These are phyloP conservation scores for Psettodes erumei DNA, from an alignment of 2,113 vertebrate genomes.

Conservation along the genomic window DNA sequence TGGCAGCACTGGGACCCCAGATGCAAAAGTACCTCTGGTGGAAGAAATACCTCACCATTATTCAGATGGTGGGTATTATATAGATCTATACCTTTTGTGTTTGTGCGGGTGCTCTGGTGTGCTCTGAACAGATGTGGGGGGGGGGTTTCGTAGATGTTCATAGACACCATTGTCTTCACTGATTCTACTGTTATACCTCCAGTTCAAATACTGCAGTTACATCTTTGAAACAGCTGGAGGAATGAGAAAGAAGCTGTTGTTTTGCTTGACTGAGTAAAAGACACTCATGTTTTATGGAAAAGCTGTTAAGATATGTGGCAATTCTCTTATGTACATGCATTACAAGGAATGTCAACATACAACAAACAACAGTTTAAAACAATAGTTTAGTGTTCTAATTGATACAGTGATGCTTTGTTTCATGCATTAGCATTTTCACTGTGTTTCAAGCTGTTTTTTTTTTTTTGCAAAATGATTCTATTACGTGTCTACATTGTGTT, in stretches of 20 bases:
- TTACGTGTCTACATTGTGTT: not conserved
- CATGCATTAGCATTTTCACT: too few relatives aligned
- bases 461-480: not conserved
- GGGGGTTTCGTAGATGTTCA: too few relatives aligned
- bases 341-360: not conserved
- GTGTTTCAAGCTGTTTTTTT: not conserved
- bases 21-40: slow-evolving; percentile 99
- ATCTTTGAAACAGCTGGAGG: not conserved
- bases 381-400: too few relatives aligned
- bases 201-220: not conserved
- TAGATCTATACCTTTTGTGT: not conserved
- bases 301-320: not conserved
- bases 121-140: too few relatives aligned
- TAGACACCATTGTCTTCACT: too few relatives aligned
- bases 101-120: not conserved
- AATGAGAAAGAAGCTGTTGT: not conserved
- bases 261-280: not conserved
- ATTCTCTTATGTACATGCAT: not conserved
- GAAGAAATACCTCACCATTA: slow-evolving; percentile 98
- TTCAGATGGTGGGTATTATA: slow-evolving; percentile 90
- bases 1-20: slow-evolving; percentile 94
- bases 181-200: not conserved
- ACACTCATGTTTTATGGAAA: not conserved
- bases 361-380: too few relatives aligned
- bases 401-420: too few relatives aligned